These are phyloP conservation scores for Lagria hirta DNA, from an alignment of 2,888 invertebrate genomes.

Conservation along the genomic window DNA sequence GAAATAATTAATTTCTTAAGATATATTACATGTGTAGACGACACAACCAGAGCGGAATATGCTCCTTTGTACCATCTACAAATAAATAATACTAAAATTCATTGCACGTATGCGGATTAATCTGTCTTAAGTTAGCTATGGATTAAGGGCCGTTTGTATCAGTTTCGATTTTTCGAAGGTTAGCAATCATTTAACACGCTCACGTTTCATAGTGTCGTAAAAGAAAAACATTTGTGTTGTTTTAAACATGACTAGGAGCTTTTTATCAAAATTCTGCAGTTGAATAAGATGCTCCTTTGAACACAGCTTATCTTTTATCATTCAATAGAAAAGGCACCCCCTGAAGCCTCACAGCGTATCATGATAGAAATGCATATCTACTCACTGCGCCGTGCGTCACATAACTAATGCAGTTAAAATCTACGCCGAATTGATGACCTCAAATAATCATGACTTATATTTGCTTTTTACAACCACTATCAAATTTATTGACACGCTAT, in stretches of 20 bases:
- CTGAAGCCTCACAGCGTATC: too few species aligned
- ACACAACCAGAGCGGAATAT: too few species aligned
- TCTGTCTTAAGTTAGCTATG: constrained; percentile 29
- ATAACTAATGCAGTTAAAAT: too few species aligned
- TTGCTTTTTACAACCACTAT: too few species aligned
- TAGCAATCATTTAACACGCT: constrained; percentile 32
- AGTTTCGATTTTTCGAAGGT: constrained; percentile 32
- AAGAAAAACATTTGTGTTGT: constrained; percentile 18
- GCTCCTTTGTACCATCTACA: constrained; percentile 17
- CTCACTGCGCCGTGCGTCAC: too few species aligned
- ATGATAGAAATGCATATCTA: too few species aligned
- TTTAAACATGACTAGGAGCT: constrained; percentile 25
- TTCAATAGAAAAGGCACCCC: too few species aligned
- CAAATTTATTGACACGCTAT: too few species aligned
- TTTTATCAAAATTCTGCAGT: constrained; percentile 17
- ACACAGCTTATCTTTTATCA: too few species aligned
- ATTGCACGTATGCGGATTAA: constrained; percentile 28
- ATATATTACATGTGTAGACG: constrained; percentile 19
- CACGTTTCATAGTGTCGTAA: constrained; percentile 33
- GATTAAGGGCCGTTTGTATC: constrained; percentile 37
- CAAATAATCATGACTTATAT: too few species aligned
- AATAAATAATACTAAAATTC: constrained; percentile 22
- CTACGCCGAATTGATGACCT: too few species aligned
- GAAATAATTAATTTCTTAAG: constrained; percentile 23
- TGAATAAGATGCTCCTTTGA: constrained; percentile 6